Percentiles rank a stretch among this genome's conserved stretches.
These are phyloP conservation scores for Xanthia icteritia DNA, from an alignment of 2,888 invertebrate genomes.

Conservation along the genomic window DNA sequence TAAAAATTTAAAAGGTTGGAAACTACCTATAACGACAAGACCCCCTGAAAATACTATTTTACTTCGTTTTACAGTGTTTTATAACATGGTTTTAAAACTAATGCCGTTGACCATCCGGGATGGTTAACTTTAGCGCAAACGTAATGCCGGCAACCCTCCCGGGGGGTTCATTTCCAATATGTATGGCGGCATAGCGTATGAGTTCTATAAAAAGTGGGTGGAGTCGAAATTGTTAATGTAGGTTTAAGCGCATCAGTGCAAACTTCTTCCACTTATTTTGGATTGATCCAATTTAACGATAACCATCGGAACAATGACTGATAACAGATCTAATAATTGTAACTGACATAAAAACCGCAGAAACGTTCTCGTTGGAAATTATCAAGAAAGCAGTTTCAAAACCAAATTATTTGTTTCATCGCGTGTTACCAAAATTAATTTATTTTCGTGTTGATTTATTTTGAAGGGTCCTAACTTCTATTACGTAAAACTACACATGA, in stretches of 20 bases:
- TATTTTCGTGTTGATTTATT: conserved; percentile 77
- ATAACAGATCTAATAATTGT: conserved; percentile 79
- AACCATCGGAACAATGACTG: conserved; percentile 75
- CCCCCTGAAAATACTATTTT: no score
- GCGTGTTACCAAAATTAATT: conserved; percentile 88
- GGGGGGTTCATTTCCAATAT: no score
- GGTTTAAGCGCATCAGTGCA: conserved; percentile 2
- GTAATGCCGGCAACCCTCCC: no score
- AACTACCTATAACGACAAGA: no score
- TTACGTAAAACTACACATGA: conserved; percentile 3
- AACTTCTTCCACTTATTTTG: conserved; percentile 57
- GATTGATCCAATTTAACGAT: conserved; percentile 73
- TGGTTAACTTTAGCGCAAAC: no score
- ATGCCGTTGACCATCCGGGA: no score
- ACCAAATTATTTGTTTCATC: conserved; percentile 82
- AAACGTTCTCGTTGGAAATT: conserved; percentile 78
- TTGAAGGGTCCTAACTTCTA: conserved; percentile 69
- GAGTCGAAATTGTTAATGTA: no score
- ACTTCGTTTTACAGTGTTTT: no score
- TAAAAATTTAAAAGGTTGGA: no score
- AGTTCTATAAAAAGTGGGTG: no score
- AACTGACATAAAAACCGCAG: conserved; percentile 81
- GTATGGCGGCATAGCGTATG: no score
- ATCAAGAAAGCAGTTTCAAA: conserved; percentile 82
- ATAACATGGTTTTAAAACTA: no score